These are phyloP conservation scores for Brachionus plicatilis DNA, from an alignment of 1,140 invertebrate genomes.

Conservation along the genomic window DNA sequence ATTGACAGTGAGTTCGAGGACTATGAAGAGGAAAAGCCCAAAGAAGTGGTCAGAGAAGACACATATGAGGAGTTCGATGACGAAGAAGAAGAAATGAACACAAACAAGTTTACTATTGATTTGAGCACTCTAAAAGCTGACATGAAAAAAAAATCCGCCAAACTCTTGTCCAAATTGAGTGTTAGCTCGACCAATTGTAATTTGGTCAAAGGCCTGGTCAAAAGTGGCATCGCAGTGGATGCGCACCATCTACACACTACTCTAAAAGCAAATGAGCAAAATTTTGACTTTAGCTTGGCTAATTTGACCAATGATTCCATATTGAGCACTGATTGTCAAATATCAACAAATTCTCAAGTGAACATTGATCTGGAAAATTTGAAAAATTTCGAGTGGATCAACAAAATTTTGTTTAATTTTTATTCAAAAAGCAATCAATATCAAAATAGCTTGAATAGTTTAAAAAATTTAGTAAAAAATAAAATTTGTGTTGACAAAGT, in stretches of 20 bases:
- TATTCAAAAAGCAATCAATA: background rate
- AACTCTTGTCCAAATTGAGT: slow-evolving; percentile 30
- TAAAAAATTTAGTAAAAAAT: background rate
- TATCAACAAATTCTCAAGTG: background rate
- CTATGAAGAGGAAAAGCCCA: background rate
- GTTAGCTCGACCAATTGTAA: slow-evolving; percentile 18
- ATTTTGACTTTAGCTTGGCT: slow-evolving; percentile 1
- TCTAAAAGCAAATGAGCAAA: background rate
- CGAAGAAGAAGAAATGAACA: slow-evolving; percentile 6
- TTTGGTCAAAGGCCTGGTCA: background rate
- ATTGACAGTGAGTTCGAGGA: slow-evolving; percentile 24
- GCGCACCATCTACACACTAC: background rate
- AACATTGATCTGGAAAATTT: background rate
- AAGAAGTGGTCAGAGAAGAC: background rate
- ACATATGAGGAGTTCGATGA: slow-evolving; percentile 3
- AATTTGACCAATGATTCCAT: background rate
- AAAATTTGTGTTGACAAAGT: background rate
- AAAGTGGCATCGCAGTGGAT: background rate
- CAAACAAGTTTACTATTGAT: slow-evolving; percentile 31
- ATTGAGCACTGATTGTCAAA: background rate
- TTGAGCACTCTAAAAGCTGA: slow-evolving; percentile 29
- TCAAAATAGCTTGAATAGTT: background rate
- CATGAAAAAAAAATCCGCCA: slow-evolving; percentile 40
- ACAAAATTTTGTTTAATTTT: background rate
- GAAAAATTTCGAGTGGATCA: background rate